Conservation (phyloP, 2,888 invertebrate species). For the Synergus gifuensis region DNA sequence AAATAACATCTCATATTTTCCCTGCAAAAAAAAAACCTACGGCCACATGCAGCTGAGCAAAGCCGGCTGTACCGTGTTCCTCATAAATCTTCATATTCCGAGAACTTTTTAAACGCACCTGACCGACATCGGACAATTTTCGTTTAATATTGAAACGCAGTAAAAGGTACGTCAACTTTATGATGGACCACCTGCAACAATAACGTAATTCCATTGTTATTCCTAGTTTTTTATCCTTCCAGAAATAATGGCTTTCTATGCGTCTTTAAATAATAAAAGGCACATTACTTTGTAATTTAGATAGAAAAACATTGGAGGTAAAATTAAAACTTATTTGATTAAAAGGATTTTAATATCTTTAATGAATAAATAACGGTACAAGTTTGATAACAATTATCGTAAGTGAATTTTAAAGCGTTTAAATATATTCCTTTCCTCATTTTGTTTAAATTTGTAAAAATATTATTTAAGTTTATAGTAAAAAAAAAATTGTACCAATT, state of each 20-base stretch:
- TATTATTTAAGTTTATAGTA: not conserved
- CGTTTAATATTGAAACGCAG: not conserved
- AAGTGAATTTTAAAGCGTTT: too few species aligned
- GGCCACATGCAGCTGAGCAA: not conserved
- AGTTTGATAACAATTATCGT: too few species aligned
- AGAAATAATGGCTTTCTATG: not conserved
- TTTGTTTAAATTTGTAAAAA: not conserved
- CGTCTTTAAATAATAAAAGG: not conserved
- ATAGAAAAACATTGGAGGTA: not conserved
- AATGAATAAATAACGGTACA: too few species aligned
- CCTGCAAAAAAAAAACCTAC: constrained; percentile 10
- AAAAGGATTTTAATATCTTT: too few species aligned
- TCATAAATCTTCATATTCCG: constrained; percentile 25
- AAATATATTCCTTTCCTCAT: not conserved
- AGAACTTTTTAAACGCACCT: constrained; percentile 26
- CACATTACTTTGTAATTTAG: not conserved
- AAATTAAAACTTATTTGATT: too few species aligned
- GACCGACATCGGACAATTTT: not conserved
- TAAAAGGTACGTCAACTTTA: not conserved
- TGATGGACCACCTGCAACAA: not conserved
- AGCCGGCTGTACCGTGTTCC: not conserved
- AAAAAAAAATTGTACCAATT: not conserved
- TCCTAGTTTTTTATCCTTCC: not conserved
- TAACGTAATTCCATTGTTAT: not conserved
- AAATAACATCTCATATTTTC: constrained; percentile 32